Evolutionary conservation across 1,140 invertebrate genomes (phyloP), one percentile per base, ranked within the genome.

Genomic region (Temnothorax curvispinosus): DNA sequence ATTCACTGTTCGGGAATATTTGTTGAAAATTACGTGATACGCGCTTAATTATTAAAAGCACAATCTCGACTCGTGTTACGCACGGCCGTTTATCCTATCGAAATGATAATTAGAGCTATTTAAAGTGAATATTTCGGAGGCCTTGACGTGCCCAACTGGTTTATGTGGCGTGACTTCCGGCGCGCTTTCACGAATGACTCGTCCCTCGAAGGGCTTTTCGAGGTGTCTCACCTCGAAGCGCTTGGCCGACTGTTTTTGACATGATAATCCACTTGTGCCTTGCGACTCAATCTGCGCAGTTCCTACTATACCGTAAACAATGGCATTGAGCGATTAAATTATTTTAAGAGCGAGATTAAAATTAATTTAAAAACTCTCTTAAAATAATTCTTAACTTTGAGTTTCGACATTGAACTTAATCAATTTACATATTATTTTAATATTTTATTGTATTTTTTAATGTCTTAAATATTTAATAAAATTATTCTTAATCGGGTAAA

Each of bases 81-180:
- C 6, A 27, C 7, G 56, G 13, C 18, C 21, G n/a, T 21, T 74
- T 60, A 15, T 32, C 27, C 32, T 41, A 74, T 54, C 60, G 50
- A 60, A n/a, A 65, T 62, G 85, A 90, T 89, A 87, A 90, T 87
- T 84, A 69, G 9, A 32, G 67, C 21, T 41, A 32, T 81, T 77
- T 87, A 88, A 54, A 71, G 9, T 75, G 4, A 72, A 76, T 54
- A 56, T 87, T 52, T 71, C 5, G 74, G 47, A 56, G 89, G 27
- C 89, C 87, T 91, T 91, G 90, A 77, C 87, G 89, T 75, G 52
- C 84, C 78, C 84, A 72, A 87, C 50, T 35, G 74, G 67, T 75
- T 90, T 87, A 91, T 78, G 78, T 89, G 75, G 76, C 77, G 60
- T 87, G 72, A 87, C 87, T 88, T 91, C 90, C 90, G 90, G 67